Conservation (phyloP, 2,797 vertebrate species). For the Mus minutoides region DNA sequence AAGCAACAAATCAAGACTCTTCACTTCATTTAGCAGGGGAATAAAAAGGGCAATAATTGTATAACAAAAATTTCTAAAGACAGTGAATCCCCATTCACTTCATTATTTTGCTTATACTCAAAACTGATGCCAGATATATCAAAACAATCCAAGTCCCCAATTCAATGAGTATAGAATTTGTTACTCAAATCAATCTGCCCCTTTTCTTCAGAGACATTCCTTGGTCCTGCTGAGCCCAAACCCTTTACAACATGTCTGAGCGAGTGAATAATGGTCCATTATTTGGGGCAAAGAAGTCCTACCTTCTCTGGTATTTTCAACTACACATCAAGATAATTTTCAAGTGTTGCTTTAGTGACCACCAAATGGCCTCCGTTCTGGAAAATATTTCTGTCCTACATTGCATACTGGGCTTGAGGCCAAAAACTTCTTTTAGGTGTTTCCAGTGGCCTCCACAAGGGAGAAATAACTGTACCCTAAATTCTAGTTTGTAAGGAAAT, state of each 20-base stretch:
- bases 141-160: conserved; percentile 45
- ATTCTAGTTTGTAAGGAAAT: conserved; percentile 58
- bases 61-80: conserved; percentile 8
- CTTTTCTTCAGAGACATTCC: conserved; percentile 25
- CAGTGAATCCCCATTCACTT: conserved; percentile 26
- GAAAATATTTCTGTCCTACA: conserved; percentile 58
- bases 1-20: background rate
- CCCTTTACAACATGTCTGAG: background rate
- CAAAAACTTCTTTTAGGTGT: conserved; percentile 40
- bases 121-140: conserved; percentile 32
- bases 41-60: background rate
- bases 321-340: conserved; percentile 41
- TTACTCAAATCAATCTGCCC: background rate
- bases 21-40: background rate
- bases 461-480: conserved; percentile 47
- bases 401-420: conserved; percentile 49
- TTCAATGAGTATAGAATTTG: conserved; percentile 32
- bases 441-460: background rate
- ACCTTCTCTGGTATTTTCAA: conserved; percentile 49
- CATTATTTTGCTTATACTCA: background rate
- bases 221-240: background rate
- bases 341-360: conserved; percentile 53
- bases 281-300: conserved; percentile 4
- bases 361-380: conserved; percentile 33
- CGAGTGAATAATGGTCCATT: conserved; percentile 31